phyloP scores from a whole-genome alignment of 2,797 vertebrate species.

The Molossus alvarezi region DNA sequence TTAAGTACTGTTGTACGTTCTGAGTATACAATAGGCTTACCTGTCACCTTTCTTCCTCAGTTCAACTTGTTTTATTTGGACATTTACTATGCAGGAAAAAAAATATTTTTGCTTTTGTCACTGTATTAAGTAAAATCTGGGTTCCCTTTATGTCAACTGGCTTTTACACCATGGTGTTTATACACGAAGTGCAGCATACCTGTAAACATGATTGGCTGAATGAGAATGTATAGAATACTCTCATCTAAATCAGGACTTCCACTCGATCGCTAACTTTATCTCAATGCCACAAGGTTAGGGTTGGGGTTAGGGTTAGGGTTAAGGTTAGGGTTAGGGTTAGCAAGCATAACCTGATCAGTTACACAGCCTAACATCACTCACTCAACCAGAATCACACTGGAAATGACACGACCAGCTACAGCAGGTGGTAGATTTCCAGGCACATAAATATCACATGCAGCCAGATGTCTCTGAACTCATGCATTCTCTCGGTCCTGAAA shows the following conservation, averaged over 20 bases:
- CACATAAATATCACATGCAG: slow-evolving; percentile 48
- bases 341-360: background rate
- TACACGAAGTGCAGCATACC: background rate
- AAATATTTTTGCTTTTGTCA: slow-evolving; percentile 63
- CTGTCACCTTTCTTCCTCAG: background rate
- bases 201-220: background rate
- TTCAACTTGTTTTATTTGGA: slow-evolving; percentile 50
- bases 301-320: too few relatives aligned
- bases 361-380: background rate
- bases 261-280: slow-evolving; percentile 57
- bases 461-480: background rate
- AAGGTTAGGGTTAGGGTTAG: too few relatives aligned
- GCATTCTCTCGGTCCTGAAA: slow-evolving; percentile 45
- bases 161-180: slow-evolving; percentile 61
- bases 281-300: slow-evolving; percentile 1
- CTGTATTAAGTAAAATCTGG: slow-evolving; percentile 49
- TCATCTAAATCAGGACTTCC: slow-evolving; percentile 61
- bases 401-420: background rate
- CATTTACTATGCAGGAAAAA: slow-evolving; percentile 28
- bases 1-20: background rate
- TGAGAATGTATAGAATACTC: slow-evolving; percentile 3
- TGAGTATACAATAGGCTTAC: background rate
- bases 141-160: slow-evolving; percentile 26
- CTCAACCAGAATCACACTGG: slow-evolving; percentile 37
- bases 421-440: slow-evolving; percentile 38